Percentiles rank a stretch among this genome's conserved stretches.
These are phyloP conservation scores for Stegodyphus dumicola DNA, from an alignment of 1,140 invertebrate genomes.

Conservation along the genomic window DNA sequence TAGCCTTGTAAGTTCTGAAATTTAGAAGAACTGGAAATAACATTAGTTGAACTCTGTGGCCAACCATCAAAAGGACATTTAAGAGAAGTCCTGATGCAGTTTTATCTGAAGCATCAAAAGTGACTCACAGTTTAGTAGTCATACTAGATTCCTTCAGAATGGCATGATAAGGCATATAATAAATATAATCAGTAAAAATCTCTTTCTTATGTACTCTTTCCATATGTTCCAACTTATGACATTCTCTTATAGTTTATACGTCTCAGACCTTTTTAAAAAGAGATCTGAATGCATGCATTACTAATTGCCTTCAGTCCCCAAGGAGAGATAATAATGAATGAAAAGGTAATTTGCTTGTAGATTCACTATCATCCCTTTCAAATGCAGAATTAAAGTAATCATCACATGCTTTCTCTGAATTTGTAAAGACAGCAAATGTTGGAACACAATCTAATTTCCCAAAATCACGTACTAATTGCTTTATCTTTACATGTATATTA, in stretches of 20 bases:
- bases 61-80: background rate
- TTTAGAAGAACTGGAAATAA: background rate
- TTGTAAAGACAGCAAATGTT: background rate
- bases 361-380: background rate
- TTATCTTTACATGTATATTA: background rate
- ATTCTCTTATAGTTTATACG: constrained; percentile 35
- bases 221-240: constrained; percentile 67
- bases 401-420: background rate
- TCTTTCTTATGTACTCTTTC: constrained; percentile 12
- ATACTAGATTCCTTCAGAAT: constrained; percentile 63
- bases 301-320: background rate
- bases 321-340: background rate
- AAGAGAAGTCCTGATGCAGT: background rate
- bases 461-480: background rate
- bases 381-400: background rate
- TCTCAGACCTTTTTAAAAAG: background rate
- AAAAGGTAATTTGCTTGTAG: background rate
- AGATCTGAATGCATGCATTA: background rate
- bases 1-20: constrained; percentile 2
- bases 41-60: background rate
- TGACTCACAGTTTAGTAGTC: constrained; percentile 12
- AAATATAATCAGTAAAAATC: background rate
- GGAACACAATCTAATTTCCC: background rate
- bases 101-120: constrained; percentile 5
- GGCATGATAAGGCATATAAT: constrained; percentile 66